Conservation (phyloP, 2,888 invertebrate species). For the Rhodophaea formosa region DNA sequence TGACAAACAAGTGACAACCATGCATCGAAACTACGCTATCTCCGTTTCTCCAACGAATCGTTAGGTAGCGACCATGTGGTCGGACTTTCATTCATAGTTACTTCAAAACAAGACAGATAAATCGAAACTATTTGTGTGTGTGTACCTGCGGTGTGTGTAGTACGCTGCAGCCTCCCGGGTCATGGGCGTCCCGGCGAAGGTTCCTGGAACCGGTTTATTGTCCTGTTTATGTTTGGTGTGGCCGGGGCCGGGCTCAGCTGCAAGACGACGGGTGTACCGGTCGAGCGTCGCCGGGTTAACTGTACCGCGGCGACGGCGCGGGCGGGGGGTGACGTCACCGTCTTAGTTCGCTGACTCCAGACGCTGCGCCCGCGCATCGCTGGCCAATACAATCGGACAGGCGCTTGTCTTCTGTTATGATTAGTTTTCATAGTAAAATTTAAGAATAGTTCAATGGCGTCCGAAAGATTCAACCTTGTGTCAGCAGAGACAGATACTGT, state of each 20-base stretch:
- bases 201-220: neutral
- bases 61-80: neutral
- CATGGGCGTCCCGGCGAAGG: neutral
- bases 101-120: neutral
- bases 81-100: neutral
- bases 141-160: neutral
- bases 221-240: neutral
- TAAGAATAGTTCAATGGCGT: no score
- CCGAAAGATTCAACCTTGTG: no score
- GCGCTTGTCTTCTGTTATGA: neutral
- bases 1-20: neutral
- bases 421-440: no score
- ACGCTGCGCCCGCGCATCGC: constrained; percentile 10
- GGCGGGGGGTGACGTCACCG: constrained; percentile 27
- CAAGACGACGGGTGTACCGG: constrained; percentile 6
- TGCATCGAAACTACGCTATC: neutral
- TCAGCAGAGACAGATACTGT: no score
- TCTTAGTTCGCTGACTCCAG: constrained; percentile 10
- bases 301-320: constrained; percentile 22
- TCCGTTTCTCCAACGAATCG: neutral
- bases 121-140: neutral
- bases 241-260: neutral
- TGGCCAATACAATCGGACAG: neutral
- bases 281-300: constrained; percentile 23
- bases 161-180: neutral